Conservation (phyloP, 2,888 invertebrate species). For the Eristalinus sepulchralis region DNA sequence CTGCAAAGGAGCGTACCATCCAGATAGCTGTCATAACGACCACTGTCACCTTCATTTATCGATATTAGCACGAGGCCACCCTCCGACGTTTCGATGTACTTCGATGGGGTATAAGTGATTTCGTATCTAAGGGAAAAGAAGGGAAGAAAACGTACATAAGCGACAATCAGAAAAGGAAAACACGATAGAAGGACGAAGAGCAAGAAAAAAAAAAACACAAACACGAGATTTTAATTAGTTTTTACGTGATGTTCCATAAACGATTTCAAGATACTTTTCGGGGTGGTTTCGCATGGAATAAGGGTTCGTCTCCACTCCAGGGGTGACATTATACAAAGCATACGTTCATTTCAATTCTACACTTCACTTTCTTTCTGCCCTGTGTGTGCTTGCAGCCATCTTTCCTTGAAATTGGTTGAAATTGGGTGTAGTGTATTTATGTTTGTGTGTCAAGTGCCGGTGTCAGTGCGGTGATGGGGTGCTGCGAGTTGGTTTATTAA, state of each 20-base stretch:
- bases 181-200: no score
- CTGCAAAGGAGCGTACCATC: constrained; percentile 93
- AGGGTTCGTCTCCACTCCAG: constrained; percentile 22
- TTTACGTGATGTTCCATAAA: constrained; percentile 24
- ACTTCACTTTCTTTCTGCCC: constrained; percentile 41
- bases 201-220: constrained; percentile 60
- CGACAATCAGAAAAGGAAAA: not conserved
- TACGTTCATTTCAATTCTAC: constrained; percentile 52
- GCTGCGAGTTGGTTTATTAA: constrained; percentile 38
- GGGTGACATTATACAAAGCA: constrained; percentile 13
- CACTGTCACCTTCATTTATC: constrained; percentile 93
- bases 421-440: not conserved
- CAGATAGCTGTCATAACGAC: constrained; percentile 95
- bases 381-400: not conserved
- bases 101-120: constrained; percentile 88
- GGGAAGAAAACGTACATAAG: constrained; percentile 22
- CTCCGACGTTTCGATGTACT: constrained; percentile 96
- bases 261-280: constrained; percentile 2
- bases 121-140: constrained; percentile 76
- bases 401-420: not conserved
- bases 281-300: not conserved
- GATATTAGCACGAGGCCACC: constrained; percentile 94
- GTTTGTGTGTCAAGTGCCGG: not conserved
- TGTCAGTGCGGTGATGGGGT: not conserved
- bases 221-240: constrained; percentile 68